Conservation (phyloP, 2,888 invertebrate species). For the Unio delphinus region DNA sequence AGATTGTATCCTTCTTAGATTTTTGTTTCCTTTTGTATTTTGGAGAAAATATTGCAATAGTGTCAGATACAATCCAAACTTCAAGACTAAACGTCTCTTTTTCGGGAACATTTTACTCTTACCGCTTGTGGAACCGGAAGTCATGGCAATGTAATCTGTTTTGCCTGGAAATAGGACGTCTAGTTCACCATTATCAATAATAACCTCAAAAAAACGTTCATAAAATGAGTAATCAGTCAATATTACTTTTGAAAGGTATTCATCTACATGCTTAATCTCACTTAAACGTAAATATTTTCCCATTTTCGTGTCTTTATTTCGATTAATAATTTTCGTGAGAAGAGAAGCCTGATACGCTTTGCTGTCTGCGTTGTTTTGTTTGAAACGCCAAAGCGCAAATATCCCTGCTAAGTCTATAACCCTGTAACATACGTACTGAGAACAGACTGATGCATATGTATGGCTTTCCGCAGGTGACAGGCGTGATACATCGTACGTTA, state of each 20-base stretch:
- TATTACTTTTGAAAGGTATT: conserved; percentile 10
- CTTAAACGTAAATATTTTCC: conserved; percentile 7
- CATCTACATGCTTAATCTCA: conserved; percentile 4
- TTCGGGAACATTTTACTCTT: conserved; percentile 33
- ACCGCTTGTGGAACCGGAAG: conserved; percentile 37
- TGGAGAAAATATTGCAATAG: conserved; percentile 21
- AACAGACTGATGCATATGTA: conserved; percentile 1
- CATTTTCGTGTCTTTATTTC: conserved; percentile 21
- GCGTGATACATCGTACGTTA: conserved; percentile 5
- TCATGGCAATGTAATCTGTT: conserved; percentile 26
- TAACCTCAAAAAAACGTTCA: conserved; percentile 9
- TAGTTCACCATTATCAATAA: conserved; percentile 13
- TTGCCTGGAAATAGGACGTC: conserved; percentile 34
- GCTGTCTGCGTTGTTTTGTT: conserved; percentile 11
- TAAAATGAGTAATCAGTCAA: conserved; percentile 28
- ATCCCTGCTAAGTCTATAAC: conserved; percentile 11
- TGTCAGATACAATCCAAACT: conserved; percentile 13
- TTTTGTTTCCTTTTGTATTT: conserved; percentile 19
- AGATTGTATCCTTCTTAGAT: conserved; percentile 20
- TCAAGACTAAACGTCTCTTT: conserved; percentile 10
- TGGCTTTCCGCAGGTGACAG: conserved; percentile 15
- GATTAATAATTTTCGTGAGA: conserved; percentile 13
- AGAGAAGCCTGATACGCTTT: conserved; percentile 15
- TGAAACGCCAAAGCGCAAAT: conserved; percentile 12
- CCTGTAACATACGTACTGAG: conserved; percentile 19